Evolutionary conservation across 2,888 invertebrate genomes (phyloP).

Genomic region (Drosophila testacea): DNA sequence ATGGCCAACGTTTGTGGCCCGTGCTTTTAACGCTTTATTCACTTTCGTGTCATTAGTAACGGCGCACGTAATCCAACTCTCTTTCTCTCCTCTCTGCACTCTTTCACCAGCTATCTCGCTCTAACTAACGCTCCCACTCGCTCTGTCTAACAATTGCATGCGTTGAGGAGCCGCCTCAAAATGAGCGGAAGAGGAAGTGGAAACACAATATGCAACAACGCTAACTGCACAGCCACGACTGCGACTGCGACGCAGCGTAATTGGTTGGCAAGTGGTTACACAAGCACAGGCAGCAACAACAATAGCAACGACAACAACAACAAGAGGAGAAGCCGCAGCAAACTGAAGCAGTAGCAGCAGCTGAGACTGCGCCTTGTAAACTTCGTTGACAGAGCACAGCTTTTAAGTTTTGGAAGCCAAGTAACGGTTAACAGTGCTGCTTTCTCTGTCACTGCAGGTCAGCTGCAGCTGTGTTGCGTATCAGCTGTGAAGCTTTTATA

Average conservation of each 20-base stretch:
- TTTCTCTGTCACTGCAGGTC: constrained; percentile 50
- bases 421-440: constrained; percentile 51
- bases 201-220: constrained; percentile 74
- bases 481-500: constrained; percentile 38
- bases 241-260: constrained; percentile 67
- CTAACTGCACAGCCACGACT: constrained; percentile 38
- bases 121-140: constrained; percentile 17
- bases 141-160: constrained; percentile 32
- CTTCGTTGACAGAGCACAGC: constrained; percentile 38
- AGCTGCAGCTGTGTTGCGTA: constrained; percentile 32
- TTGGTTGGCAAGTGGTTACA: constrained; percentile 72
- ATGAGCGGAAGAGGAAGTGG: constrained; percentile 77
- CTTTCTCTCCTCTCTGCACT: constrained; percentile 19
- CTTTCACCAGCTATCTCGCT: constrained; percentile 8
- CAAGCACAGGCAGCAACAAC: constrained; percentile 56
- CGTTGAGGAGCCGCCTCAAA: constrained; percentile 41
- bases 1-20: constrained; percentile 33
- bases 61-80: constrained; percentile 70
- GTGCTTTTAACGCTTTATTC: constrained; percentile 63
- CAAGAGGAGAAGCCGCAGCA: constrained; percentile 18
- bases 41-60: constrained; percentile 76
- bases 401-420: constrained; percentile 34
- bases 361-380: constrained; percentile 42
- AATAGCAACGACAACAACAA: not conserved
- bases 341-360: constrained; percentile 17